Conservation (phyloP, 1,140 invertebrate species). For the Eupristina koningsbergeri region DNA sequence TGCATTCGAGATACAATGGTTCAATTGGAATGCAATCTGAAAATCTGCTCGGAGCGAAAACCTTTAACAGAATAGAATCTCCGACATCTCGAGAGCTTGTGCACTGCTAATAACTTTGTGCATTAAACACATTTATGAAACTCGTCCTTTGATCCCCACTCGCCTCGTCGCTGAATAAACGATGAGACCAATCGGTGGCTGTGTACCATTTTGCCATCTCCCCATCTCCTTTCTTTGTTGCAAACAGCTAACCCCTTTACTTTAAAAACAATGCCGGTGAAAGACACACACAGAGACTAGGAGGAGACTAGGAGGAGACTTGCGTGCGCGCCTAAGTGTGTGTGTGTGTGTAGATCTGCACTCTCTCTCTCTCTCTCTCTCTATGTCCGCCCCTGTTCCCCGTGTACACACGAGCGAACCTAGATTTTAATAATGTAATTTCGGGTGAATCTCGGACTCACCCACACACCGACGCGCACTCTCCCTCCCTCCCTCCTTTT, state of each 20-base stretch:
- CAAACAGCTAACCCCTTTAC: neutral
- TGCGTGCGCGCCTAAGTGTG: neutral
- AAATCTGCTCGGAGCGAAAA: neutral
- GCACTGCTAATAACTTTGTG: slow-evolving; percentile 14
- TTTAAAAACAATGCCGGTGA: slow-evolving; percentile 20
- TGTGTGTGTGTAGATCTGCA: no score
- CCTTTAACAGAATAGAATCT: neutral
- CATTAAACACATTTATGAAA: slow-evolving; percentile 13
- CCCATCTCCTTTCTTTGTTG: slow-evolving; percentile 26
- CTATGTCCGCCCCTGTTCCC: neutral
- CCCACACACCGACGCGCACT: slow-evolving; percentile 30
- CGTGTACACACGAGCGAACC: slow-evolving; percentile 49
- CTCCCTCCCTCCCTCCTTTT: neutral
- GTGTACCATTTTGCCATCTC: neutral
- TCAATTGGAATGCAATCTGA: neutral
- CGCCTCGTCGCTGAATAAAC: slow-evolving; percentile 23
- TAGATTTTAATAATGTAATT: slow-evolving; percentile 72
- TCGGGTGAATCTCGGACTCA: slow-evolving; percentile 54
- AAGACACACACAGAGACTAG: neutral
- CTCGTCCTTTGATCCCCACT: neutral
- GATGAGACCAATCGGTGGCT: neutral
- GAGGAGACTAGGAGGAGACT: neutral
- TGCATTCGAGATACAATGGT: neutral
- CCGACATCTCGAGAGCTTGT: neutral
- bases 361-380: no score